Base-by-base conservation (phyloP, 1,140 invertebrate species). In the Planococcus citri region DNA sequence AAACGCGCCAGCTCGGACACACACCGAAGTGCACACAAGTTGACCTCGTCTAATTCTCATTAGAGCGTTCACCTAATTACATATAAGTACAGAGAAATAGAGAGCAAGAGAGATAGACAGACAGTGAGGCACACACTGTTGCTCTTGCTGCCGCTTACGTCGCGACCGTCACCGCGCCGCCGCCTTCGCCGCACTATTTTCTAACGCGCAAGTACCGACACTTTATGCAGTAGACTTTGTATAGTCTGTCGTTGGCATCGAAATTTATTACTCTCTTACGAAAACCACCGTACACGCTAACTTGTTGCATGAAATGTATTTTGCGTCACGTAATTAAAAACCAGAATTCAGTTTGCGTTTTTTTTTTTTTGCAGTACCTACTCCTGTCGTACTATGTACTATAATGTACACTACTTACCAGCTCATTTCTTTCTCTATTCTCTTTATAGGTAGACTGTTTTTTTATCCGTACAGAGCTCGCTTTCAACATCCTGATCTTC, bases 221-320 rank as follows among this genome's bases (percentile, higher is more conserved):
- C 41, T 51, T 33, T 51, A 51, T 51, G 41, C 41, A 51, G 41
- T 51, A 51, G 41, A 51, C 41, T 51, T 51, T 51, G 41, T 51
- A 33, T 33, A 51, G 41, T 51, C 41, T 51, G 41, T 51, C 41
- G 41, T 51, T 51, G 41, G 41, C 41, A 51, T 51, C 41, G 41
- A 51, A 51, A 51, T 51, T 51, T 51, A 51, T 51, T 51, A 51
- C 41, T 33, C 29, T 33, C 29, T 51, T 51, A 51, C 6, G 4
- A 51, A 51, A 51, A 51, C 12, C n/a, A n/a, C n/a, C 41, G 41
- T 51, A 51, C 41, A 51, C 41, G 41, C 41, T 51, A 51, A 51
- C 41, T 51, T 51, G 41, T 51, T 51, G 41, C 41, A 51, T 51
- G 41, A 51, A 51, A 51, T 51, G 41, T 51, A 51, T 51, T 51